These are phyloP conservation scores for Melozone crissalis DNA, from an alignment of 2,113 vertebrate genomes.

Conservation along the genomic window DNA sequence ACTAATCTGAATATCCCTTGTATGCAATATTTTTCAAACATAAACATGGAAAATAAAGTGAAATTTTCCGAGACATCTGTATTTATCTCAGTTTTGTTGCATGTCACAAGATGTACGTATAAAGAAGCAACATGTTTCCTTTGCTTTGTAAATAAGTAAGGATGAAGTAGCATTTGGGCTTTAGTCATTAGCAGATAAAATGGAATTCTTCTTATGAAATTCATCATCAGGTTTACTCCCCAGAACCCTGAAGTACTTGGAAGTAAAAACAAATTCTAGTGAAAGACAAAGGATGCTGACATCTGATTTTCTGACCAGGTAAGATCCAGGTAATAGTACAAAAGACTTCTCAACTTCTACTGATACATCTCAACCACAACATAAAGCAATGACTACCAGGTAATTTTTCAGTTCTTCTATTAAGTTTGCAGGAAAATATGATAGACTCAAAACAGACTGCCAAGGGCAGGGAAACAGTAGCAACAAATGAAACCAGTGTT, in stretches of 20 bases:
- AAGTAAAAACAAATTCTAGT: neutral
- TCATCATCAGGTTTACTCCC: neutral
- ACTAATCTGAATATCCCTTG: neutral
- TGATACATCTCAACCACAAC: neutral
- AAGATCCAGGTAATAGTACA: neutral
- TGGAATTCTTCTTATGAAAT: neutral
- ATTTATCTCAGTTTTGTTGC: neutral
- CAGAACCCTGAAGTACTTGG: neutral
- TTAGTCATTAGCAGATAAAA: neutral
- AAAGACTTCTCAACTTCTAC: neutral
- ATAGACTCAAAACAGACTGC: neutral
- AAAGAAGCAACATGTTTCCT: neutral
- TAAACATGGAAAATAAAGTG: conserved; percentile 46
- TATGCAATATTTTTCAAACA: conserved; percentile 27
- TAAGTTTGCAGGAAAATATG: neutral
- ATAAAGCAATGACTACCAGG: neutral
- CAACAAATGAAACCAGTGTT: neutral
- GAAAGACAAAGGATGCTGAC: neutral
- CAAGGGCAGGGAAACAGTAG: neutral
- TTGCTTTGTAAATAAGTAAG: neutral
- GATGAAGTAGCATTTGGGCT: neutral
- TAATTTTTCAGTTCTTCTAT: neutral
- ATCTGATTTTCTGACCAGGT: neutral
- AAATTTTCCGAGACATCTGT: conserved; percentile 36
- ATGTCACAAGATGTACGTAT: neutral